Evolutionary conservation across 2,888 invertebrate genomes (phyloP).

Genomic region (Chydorus sphaericus): DNA sequence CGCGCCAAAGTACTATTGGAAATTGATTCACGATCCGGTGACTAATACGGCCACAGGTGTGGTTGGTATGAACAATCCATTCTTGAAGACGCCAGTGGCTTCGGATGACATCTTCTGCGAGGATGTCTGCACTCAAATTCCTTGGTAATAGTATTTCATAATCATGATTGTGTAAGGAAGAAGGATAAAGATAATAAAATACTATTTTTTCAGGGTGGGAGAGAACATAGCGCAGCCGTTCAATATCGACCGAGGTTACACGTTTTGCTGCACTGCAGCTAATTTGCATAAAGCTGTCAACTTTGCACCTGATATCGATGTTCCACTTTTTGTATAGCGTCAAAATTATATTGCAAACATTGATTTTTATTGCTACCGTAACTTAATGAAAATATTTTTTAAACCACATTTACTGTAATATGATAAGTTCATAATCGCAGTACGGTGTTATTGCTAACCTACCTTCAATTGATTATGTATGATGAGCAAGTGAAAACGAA

Average conservation of each 20-base stretch:
- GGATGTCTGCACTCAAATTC: constrained; percentile 30
- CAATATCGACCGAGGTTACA: constrained; percentile 2
- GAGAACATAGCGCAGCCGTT: neutral
- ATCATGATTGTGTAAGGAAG: too few species aligned
- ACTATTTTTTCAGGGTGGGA: too few species aligned
- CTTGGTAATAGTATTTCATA: too few species aligned
- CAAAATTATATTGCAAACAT: too few species aligned
- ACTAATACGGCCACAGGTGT: constrained; percentile 40
- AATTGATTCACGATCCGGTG: constrained; percentile 39
- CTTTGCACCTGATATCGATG: constrained; percentile 6
- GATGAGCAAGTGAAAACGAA: too few species aligned
- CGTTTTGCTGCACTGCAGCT: constrained; percentile 6
- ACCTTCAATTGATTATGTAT: too few species aligned
- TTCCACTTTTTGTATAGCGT: neutral
- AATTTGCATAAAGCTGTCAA: neutral
- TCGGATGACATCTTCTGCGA: constrained; percentile 32
- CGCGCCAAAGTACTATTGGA: constrained; percentile 42
- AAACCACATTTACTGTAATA: too few species aligned
- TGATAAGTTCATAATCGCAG: too few species aligned
- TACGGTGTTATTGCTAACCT: too few species aligned
- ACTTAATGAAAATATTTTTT: too few species aligned
- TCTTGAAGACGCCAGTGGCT: neutral
- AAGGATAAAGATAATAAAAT: too few species aligned
- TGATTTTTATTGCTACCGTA: too few species aligned
- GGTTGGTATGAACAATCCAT: constrained; percentile 46